A percentile compares a stretch with the other conserved stretches of the same genome.
Conservation (phyloP, 2,888 invertebrate species). For the Agrotis clavis region DNA sequence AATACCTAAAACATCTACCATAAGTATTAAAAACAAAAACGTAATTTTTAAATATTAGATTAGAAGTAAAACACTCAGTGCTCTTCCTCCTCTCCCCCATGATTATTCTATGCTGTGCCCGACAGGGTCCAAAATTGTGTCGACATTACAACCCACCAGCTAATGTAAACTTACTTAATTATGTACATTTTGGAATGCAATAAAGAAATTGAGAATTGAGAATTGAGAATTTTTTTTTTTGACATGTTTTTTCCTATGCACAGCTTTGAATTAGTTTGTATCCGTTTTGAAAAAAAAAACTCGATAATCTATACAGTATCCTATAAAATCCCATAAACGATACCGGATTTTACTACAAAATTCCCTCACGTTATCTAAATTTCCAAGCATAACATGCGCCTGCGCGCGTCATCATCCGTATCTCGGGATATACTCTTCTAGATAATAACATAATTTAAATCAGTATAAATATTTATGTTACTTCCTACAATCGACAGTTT, state of each 20-base stretch:
- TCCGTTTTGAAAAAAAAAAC: too few relatives aligned
- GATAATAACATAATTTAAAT: conserved; percentile 9
- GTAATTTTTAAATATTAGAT: too few relatives aligned
- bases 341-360: conserved; percentile 6
- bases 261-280: too few relatives aligned
- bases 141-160: not conserved
- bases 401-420: not conserved
- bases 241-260: too few relatives aligned
- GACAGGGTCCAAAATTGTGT: not conserved
- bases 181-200: not conserved
- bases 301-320: too few relatives aligned
- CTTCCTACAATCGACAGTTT: conserved; percentile 17
- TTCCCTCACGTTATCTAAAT: conserved; percentile 17
- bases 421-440: not conserved
- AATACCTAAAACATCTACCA: too few relatives aligned
- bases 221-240: too few relatives aligned
- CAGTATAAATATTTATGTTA: conserved; percentile 6
- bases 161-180: not conserved
- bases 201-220: not conserved
- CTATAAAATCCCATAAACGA: not conserved
- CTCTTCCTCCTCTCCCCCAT: not conserved
- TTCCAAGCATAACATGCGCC: not conserved
- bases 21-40: too few relatives aligned
- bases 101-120: not conserved
- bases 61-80: not conserved